Percentiles rank a stretch among this genome's conserved stretches.
These are phyloP conservation scores for Cephalopterus ornatus DNA, from an alignment of 2,113 vertebrate genomes.

Conservation along the genomic window DNA sequence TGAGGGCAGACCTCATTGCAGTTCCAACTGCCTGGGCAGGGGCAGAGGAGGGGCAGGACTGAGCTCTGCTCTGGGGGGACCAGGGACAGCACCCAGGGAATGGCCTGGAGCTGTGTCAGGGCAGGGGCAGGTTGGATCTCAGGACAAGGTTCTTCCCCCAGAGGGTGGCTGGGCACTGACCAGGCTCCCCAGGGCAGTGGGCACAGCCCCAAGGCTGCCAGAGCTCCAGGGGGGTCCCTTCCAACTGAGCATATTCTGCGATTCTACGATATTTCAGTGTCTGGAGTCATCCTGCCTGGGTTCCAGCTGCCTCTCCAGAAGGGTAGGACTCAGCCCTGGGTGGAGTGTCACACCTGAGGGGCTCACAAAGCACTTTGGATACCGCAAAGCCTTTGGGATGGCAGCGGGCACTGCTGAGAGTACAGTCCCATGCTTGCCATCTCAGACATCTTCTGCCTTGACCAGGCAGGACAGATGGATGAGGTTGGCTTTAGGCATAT, in stretches of 20 bases:
- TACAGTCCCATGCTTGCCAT: background rate
- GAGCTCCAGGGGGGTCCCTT: background rate
- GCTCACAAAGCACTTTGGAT: background rate
- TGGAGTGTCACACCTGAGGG: background rate
- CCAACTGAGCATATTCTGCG: background rate
- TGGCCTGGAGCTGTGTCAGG: background rate
- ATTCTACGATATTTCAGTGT: background rate
- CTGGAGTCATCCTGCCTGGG: background rate
- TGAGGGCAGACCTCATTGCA: background rate
- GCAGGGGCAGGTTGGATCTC: background rate
- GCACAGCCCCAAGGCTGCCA: background rate
- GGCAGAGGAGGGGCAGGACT: background rate
- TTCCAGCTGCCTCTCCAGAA: background rate
- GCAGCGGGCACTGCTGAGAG: background rate
- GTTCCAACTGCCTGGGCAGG: background rate
- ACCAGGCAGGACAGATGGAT: background rate
- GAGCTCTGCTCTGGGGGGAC: background rate
- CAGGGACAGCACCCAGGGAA: background rate
- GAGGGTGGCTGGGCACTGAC: background rate
- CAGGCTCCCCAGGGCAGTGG: background rate
- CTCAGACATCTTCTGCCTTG: background rate
- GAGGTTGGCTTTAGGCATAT: background rate
- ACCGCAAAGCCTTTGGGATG: background rate
- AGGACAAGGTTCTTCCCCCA: background rate
- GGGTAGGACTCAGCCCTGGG: background rate